Percentiles rank a stretch among this genome's conserved stretches.
Evolutionary conservation across 2,113 vertebrate species (phyloP).

Genomic region (Datnioides undecimradiatus): DNA sequence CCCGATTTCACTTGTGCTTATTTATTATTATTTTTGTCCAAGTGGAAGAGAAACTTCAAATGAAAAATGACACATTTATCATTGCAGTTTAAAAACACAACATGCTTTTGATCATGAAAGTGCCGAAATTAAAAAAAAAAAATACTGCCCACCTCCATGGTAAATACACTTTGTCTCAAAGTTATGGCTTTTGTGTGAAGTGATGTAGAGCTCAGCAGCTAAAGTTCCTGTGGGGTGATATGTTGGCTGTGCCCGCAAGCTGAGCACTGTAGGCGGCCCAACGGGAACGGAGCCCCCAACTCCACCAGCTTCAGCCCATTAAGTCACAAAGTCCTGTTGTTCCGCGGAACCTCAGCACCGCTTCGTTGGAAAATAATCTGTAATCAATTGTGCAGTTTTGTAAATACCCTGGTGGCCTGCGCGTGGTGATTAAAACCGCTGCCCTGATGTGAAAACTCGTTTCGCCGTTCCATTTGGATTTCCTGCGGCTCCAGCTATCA

Average conservation of each 20-base stretch:
- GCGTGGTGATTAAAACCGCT: neutral
- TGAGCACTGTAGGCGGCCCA: neutral
- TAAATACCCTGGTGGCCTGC: neutral
- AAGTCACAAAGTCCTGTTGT: neutral
- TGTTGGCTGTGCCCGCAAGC: neutral
- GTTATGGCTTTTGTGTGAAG: no score
- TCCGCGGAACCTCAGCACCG: neutral
- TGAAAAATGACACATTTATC: no score
- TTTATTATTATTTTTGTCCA: no score
- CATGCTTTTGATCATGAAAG: no score
- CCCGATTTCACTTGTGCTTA: no score
- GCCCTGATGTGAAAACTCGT: neutral
- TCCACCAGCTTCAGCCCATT: neutral
- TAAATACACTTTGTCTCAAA: no score
- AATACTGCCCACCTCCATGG: no score
- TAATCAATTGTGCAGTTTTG: neutral
- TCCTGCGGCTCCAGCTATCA: neutral
- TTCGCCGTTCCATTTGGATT: neutral
- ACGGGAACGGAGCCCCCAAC: neutral
- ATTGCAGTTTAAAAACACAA: no score
- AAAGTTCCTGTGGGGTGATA: no score
- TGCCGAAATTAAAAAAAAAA: no score
- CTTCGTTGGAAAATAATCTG: conserved; percentile 4
- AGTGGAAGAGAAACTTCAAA: no score
- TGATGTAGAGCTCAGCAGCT: no score